A percentile compares a stretch with the other conserved stretches of the same genome.
phyloP scores from a whole-genome alignment of 2,797 vertebrate species.

The Vultur gryphus region DNA sequence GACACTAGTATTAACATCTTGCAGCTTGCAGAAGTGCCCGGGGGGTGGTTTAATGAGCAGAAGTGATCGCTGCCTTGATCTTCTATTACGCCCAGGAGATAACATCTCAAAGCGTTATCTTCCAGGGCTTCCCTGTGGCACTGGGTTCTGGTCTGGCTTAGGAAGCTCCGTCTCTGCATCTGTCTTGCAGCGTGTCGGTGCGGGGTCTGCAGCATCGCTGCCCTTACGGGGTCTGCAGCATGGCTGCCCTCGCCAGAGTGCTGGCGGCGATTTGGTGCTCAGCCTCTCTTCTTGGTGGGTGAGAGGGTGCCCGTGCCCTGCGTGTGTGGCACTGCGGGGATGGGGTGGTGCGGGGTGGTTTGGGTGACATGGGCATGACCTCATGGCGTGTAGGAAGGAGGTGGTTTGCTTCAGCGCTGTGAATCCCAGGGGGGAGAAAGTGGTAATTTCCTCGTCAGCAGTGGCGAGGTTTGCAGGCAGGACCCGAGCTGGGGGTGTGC shows the following conservation, averaged over 20 bases:
- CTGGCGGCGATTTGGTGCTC: background rate
- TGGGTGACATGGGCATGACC: background rate
- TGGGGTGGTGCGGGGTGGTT: background rate
- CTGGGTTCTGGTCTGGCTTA: background rate
- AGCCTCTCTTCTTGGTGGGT: background rate
- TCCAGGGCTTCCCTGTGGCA: background rate
- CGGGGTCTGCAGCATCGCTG: background rate
- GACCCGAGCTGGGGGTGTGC: background rate
- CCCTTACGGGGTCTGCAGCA: background rate
- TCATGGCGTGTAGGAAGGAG: background rate
- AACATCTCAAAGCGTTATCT: background rate
- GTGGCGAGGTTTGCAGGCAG: background rate
- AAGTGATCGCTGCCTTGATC: background rate
- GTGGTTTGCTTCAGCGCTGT: background rate
- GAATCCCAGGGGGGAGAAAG: background rate
- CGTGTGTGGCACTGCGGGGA: fast-evolving
- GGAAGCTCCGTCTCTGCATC: background rate
- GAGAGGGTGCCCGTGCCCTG: fast-evolving
- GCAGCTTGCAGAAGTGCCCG: background rate
- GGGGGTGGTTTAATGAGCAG: background rate
- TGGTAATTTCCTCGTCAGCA: background rate
- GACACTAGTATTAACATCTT: background rate
- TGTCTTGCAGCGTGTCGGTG: fast-evolving
- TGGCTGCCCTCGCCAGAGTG: fast-evolving
- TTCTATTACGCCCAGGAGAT: background rate